Evolutionary conservation across 2,797 vertebrate genomes (phyloP), one percentile per base, ranked within the genome.

Genomic region (Brachymystax lenok): DNA sequence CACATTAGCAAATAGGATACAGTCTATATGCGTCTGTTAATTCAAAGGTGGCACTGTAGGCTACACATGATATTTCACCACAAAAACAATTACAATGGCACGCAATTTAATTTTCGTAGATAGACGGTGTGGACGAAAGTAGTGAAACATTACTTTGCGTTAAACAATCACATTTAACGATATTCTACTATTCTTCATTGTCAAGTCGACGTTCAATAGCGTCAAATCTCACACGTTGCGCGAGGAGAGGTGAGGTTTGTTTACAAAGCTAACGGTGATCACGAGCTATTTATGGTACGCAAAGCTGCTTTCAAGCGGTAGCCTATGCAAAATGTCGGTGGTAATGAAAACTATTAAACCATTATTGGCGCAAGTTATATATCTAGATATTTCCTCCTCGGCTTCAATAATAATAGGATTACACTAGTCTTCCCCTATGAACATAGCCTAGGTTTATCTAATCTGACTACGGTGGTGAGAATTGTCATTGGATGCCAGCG

Each of bases 361-460:
- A 50, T 70, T 4, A 40, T 46, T 50, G 4, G 52, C 13, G 2
- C 0, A 63, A 24, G 21, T 24, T 63, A 52, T 5, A 46, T 71
- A 51, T n/a, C 40, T 35, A 12, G 1, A 63, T 63, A 35, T 74
- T 12, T 40, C 30, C 54, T 59, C 33, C 33, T 46, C n/a, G 30
- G n/a, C 12, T 64, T 21, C 46, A 77, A 70, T 46, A 74, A 82
- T 79, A 75, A 79, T 73, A 76, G 74, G 78, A 83, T 82, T 80
- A 82, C 30, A n/a, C 24, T 33, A 35, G 13, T 24, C 54, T 33
- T 21, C 51, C 52, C 21, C 27, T 17, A 46, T 73, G 17, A 59
- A 73, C 19, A 63, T 16, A 64, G 35, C 33, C 72, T 64, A 63
- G 56, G 17, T 10, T 68, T 69, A 70, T 69, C 54, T 52, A 59